A percentile compares a stretch with the other conserved stretches of the same genome.
Conservation (phyloP, 2,797 vertebrate genomes). For the Pachyuromys duprasi region DNA sequence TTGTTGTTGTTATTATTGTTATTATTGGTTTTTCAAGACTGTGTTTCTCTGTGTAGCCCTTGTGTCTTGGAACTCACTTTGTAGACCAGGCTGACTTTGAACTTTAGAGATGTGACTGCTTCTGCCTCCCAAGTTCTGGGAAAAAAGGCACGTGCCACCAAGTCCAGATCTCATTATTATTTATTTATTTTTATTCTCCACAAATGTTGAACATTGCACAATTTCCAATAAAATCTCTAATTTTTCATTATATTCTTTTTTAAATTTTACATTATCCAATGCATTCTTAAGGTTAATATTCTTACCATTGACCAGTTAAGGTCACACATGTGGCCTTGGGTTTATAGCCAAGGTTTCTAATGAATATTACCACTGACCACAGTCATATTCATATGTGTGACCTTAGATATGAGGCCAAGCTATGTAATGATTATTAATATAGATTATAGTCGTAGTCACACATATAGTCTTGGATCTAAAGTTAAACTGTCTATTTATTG, state of each 20-base stretch:
- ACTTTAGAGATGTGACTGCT: too few species aligned
- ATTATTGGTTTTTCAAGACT: too few species aligned
- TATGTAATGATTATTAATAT: neutral
- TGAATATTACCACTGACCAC: neutral
- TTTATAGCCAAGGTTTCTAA: neutral
- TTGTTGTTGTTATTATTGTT: too few species aligned
- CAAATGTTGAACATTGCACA: neutral
- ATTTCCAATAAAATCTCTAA: neutral
- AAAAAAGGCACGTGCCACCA: too few species aligned
- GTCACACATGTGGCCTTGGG: neutral
- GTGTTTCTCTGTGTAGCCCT: too few species aligned
- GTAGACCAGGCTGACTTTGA: too few species aligned
- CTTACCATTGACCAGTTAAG: neutral
- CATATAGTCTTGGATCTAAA: neutral
- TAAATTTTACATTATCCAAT: neutral
- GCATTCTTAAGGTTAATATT: neutral
- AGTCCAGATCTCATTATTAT: neutral
- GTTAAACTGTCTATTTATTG: neutral
- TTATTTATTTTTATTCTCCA: neutral
- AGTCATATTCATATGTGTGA: neutral
- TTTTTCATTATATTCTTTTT: neutral
- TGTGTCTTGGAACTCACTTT: too few species aligned
- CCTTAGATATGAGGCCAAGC: neutral
- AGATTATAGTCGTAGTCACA: neutral
- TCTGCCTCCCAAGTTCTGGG: too few species aligned